Evolutionary conservation across 2,113 vertebrate genomes (phyloP).

Genomic region (Nycticorax nycticorax): DNA sequence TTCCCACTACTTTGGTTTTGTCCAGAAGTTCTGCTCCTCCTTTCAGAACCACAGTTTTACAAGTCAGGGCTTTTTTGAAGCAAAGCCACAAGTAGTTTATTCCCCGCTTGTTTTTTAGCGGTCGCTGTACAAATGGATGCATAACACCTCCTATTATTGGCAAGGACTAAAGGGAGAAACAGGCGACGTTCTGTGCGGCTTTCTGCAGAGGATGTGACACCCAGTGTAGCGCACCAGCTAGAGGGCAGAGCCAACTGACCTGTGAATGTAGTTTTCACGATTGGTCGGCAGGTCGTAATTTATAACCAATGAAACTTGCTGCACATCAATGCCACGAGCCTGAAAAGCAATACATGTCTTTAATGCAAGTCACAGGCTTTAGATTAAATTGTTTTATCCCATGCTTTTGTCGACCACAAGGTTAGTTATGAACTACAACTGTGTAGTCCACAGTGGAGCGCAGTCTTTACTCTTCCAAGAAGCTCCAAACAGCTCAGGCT

Average conservation of each 20-base stretch:
- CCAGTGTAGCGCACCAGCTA: background rate
- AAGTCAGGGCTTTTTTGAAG: background rate
- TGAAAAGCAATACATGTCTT: constrained; percentile 51
- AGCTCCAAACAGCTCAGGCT: constrained; percentile 70
- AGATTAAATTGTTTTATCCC: accelerated
- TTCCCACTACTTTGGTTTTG: constrained; percentile 47
- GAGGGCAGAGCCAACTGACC: constrained; percentile 73
- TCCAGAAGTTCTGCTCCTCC: background rate
- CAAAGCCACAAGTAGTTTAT: background rate
- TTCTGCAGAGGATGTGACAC: accelerated
- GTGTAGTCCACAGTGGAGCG: constrained; percentile 83
- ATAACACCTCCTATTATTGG: accelerated
- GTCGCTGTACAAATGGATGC: background rate
- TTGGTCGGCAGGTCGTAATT: constrained; percentile 99
- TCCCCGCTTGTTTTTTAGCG: background rate
- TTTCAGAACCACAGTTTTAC: background rate
- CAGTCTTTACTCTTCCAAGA: constrained; percentile 83
- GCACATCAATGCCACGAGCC: constrained; percentile 98
- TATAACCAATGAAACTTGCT: constrained; percentile 98
- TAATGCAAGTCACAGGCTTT: background rate
- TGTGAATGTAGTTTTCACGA: constrained; percentile 99
- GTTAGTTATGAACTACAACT: constrained; percentile 82
- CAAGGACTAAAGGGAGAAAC: background rate
- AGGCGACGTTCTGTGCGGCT: background rate
- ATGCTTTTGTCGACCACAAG: constrained; percentile 72